These are phyloP conservation scores for Atethmia centrago DNA, from an alignment of 2,888 invertebrate species.

Conservation along the genomic window DNA sequence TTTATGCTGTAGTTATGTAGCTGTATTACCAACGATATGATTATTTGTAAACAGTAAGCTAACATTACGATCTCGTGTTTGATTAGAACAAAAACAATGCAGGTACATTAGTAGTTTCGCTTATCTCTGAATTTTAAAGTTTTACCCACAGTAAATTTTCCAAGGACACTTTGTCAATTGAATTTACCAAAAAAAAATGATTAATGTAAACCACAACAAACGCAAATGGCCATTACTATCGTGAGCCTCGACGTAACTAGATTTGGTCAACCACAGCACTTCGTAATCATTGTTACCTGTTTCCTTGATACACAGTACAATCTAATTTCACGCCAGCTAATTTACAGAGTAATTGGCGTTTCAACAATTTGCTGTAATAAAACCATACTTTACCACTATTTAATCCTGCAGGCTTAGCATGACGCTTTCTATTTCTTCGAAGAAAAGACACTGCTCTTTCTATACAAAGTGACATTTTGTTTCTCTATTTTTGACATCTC, in stretches of 20 bases:
- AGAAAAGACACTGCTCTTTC: too few species aligned
- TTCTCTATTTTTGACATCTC: too few species aligned
- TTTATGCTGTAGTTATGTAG: slow-evolving; percentile 13
- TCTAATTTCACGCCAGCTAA: slow-evolving; percentile 71
- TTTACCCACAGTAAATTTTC: slow-evolving; percentile 1
- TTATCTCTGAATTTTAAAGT: slow-evolving; percentile 15
- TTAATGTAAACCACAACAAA: slow-evolving; percentile 41
- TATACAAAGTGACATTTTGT: too few species aligned
- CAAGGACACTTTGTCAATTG: slow-evolving; percentile 10
- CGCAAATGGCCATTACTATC: slow-evolving; percentile 45
- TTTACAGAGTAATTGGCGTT: slow-evolving; percentile 63
- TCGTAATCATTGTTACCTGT: slow-evolving; percentile 70
- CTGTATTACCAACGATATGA: slow-evolving; percentile 7
- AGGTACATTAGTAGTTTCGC: slow-evolving; percentile 1
- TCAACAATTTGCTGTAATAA: slow-evolving; percentile 50
- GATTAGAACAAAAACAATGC: slow-evolving; percentile 25
- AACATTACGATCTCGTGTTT: slow-evolving; percentile 15
- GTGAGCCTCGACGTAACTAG: slow-evolving; percentile 53
- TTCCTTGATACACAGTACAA: slow-evolving; percentile 70
- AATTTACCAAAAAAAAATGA: slow-evolving; percentile 30
- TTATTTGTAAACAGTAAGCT: slow-evolving; percentile 43
- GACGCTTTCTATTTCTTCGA: too few species aligned
- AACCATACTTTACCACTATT: slow-evolving; percentile 51
- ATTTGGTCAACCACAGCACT: slow-evolving; percentile 69
- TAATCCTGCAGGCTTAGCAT: too few species aligned